Conservation (phyloP, 2,113 vertebrate species). For the Melanostigma gelatinosum region DNA sequence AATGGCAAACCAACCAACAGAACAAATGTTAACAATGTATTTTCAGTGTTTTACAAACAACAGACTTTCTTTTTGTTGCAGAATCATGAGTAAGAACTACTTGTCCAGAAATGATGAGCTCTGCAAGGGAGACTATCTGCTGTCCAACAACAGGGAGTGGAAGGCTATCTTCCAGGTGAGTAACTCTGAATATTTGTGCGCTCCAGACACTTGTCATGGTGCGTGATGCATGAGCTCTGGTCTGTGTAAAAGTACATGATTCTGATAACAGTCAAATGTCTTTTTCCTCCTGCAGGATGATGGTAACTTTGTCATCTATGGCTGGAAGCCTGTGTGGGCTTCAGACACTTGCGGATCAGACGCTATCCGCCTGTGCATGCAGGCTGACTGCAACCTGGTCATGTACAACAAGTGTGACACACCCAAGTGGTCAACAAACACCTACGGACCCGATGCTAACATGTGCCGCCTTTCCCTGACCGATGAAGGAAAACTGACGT, state of each 20-base stretch:
- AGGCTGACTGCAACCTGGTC: constrained; percentile 63
- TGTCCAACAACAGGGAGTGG: constrained; percentile 62
- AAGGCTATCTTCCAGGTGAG: constrained; percentile 64
- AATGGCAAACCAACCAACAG: not conserved
- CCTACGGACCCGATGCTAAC: not conserved
- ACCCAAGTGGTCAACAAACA: not conserved
- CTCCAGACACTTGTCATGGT: not conserved
- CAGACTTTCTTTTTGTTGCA: constrained; percentile 20
- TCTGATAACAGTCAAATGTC: not conserved
- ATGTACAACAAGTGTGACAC: not conserved
- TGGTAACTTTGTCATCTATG: constrained; percentile 64
- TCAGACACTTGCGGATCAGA: constrained; percentile 3
- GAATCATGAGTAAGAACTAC: constrained; percentile 67
- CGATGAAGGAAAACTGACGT: not conserved
- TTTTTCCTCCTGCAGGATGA: constrained; percentile 45
- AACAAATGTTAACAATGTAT: not conserved
- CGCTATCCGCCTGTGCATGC: constrained; percentile 28
- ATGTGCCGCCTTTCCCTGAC: not conserved
- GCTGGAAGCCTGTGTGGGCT: constrained; percentile 47
- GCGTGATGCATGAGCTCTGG: not conserved
- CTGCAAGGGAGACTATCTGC: constrained; percentile 45
- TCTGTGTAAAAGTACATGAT: not conserved
- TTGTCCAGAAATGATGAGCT: constrained; percentile 60
- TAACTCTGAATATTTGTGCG: not conserved
- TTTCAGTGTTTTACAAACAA: not conserved